Evolutionary conservation across 2,113 vertebrate genomes (phyloP).

Genomic region (Cygnus atratus): DNA sequence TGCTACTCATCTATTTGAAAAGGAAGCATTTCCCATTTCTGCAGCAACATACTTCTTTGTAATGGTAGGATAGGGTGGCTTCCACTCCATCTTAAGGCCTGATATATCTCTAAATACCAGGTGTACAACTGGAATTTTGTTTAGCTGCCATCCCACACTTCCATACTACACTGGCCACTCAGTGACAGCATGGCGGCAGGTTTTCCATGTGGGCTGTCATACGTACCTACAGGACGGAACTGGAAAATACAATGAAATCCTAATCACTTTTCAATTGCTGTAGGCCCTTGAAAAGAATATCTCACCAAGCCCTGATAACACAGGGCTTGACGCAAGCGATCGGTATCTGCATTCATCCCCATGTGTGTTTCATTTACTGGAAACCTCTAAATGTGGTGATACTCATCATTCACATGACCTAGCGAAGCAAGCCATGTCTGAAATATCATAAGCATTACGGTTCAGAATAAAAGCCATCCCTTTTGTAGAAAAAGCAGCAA

Average conservation of each 20-base stretch:
- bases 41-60: background rate
- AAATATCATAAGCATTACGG: slow-evolving; percentile 25
- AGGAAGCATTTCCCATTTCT: background rate
- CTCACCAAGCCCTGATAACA: slow-evolving; percentile 9
- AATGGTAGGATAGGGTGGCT: background rate
- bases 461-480: slow-evolving; percentile 40
- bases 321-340: slow-evolving; percentile 31
- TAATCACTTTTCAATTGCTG: slow-evolving; percentile 33
- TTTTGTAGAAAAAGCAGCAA: slow-evolving; percentile 20
- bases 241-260: background rate
- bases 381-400: background rate
- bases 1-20: background rate
- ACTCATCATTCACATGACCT: slow-evolving; percentile 49
- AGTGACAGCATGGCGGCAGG: background rate
- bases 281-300: slow-evolving; percentile 41
- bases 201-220: background rate
- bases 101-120: background rate
- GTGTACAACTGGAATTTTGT: background rate
- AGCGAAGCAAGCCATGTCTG: slow-evolving; percentile 21
- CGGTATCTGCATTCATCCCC: slow-evolving; percentile 12
- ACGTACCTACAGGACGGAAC: background rate
- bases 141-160: background rate
- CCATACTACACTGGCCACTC: rapidly evolving
- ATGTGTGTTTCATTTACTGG: slow-evolving; percentile 2
- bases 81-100: background rate